A percentile compares a stretch with the other conserved stretches of the same genome.
phyloP scores from a whole-genome alignment of 2,113 vertebrate genomes.

The Serilophus lunatus region DNA sequence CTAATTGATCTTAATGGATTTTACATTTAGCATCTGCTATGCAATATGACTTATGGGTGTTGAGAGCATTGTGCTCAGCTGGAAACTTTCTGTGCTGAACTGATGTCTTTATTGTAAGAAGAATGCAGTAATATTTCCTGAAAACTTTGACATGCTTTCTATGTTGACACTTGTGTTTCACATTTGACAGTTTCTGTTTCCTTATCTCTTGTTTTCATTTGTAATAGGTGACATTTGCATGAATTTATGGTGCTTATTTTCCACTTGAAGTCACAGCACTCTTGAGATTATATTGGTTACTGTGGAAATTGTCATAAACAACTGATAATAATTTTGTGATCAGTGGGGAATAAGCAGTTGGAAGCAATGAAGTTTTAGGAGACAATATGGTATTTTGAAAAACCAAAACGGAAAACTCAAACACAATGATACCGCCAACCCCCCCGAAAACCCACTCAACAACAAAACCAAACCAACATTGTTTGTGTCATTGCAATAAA shows the following conservation, averaged over 20 bases:
- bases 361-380: not conserved
- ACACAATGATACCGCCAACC: not conserved
- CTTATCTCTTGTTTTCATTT: not conserved
- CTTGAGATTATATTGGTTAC: not conserved
- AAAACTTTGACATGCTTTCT: not conserved
- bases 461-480: not conserved
- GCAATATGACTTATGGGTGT: slow-evolving; percentile 18
- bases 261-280: not conserved
- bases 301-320: slow-evolving; percentile 11
- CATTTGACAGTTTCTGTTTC: not conserved
- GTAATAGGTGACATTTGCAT: not conserved
- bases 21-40: slow-evolving; percentile 53
- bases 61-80: not conserved
- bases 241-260: slow-evolving; percentile 29
- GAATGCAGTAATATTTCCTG: not conserved
- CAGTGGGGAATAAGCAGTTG: not conserved
- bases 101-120: not conserved
- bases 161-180: not conserved
- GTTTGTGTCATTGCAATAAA: not conserved
- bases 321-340: slow-evolving; percentile 6
- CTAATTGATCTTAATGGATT: slow-evolving; percentile 59
- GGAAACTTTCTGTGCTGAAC: slow-evolving; percentile 20
- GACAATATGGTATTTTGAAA: not conserved
- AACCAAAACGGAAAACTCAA: not conserved
- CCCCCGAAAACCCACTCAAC: not conserved